phyloP scores from a whole-genome alignment of 2,888 invertebrate species.

The Miltochrista miniata region DNA sequence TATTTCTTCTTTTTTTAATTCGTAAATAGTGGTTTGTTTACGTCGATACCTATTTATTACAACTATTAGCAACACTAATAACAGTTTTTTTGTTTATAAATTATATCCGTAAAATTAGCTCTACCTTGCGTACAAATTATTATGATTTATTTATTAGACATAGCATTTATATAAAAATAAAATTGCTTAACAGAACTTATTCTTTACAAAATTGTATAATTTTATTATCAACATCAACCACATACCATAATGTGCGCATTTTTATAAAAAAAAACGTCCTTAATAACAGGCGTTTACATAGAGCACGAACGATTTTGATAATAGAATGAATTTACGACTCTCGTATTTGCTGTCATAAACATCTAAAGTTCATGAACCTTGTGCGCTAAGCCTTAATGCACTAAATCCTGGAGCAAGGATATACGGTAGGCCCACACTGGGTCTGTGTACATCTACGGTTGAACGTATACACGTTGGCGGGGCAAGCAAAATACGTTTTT shows the following conservation, averaged over 20 bases:
- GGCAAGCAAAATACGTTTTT: conserved; percentile 55
- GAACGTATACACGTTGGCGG: conserved; percentile 28
- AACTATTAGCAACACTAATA: too few relatives aligned
- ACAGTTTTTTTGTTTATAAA: neutral
- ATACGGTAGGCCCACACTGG: conserved; percentile 32
- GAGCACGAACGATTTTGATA: conserved; percentile 26
- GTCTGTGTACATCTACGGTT: conserved; percentile 43
- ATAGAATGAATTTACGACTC: conserved; percentile 38
- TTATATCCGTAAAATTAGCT: neutral
- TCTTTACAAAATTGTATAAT: too few relatives aligned
- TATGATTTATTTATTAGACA: too few relatives aligned
- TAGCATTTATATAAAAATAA: too few relatives aligned
- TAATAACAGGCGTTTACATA: too few relatives aligned
- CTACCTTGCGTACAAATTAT: too few relatives aligned
- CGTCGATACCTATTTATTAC: too few relatives aligned
- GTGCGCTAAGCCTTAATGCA: conserved; percentile 31
- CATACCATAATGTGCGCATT: neutral
- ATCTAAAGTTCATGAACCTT: conserved; percentile 28
- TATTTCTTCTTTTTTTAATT: too few relatives aligned
- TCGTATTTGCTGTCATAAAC: conserved; percentile 21
- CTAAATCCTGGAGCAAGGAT: conserved; percentile 50
- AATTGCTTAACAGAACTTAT: too few relatives aligned
- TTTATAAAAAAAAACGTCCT: too few relatives aligned
- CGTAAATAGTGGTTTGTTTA: too few relatives aligned
- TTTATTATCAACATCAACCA: neutral